These are phyloP conservation scores for Taenaris catops DNA, from an alignment of 2,888 invertebrate species.

Conservation along the genomic window DNA sequence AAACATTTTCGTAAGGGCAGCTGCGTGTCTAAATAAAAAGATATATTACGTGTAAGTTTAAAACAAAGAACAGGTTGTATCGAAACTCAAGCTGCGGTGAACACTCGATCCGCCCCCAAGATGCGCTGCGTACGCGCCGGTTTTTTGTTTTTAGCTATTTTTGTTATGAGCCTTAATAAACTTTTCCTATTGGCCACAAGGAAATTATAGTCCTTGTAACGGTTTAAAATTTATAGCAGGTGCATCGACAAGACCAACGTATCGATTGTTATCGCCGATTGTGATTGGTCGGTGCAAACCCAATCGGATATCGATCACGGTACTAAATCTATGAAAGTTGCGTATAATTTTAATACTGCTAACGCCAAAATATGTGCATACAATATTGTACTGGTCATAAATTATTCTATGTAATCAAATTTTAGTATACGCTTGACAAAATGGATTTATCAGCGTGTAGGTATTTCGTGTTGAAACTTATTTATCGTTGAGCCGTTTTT, in stretches of 20 bases:
- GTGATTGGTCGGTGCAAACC: constrained; percentile 40
- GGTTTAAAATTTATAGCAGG: constrained; percentile 74
- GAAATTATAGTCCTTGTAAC: constrained; percentile 56
- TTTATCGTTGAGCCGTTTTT: constrained; percentile 33
- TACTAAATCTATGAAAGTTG: too few relatives aligned
- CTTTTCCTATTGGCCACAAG: constrained; percentile 73
- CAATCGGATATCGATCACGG: constrained; percentile 37
- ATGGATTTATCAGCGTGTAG: constrained; percentile 8
- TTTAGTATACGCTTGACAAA: constrained; percentile 3
- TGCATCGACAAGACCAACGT: constrained; percentile 44
- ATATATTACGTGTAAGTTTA: constrained; percentile 30
- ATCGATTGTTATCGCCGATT: constrained; percentile 50
- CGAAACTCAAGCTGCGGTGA: constrained; percentile 47
- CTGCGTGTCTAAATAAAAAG: constrained; percentile 14
- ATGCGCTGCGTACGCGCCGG: constrained; percentile 41
- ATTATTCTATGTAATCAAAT: constrained; percentile 3
- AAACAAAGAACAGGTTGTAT: constrained; percentile 58
- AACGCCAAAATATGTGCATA: too few relatives aligned
- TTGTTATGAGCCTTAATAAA: constrained; percentile 52
- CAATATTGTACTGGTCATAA: too few relatives aligned
- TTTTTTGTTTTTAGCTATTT: constrained; percentile 49
- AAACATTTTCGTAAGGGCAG: constrained; percentile 15
- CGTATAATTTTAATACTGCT: too few relatives aligned
- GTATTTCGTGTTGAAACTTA: constrained; percentile 35
- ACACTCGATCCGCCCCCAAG: constrained; percentile 61